These are phyloP conservation scores for Cheilosia urbana DNA, from an alignment of 2,888 invertebrate species.

Conservation along the genomic window DNA sequence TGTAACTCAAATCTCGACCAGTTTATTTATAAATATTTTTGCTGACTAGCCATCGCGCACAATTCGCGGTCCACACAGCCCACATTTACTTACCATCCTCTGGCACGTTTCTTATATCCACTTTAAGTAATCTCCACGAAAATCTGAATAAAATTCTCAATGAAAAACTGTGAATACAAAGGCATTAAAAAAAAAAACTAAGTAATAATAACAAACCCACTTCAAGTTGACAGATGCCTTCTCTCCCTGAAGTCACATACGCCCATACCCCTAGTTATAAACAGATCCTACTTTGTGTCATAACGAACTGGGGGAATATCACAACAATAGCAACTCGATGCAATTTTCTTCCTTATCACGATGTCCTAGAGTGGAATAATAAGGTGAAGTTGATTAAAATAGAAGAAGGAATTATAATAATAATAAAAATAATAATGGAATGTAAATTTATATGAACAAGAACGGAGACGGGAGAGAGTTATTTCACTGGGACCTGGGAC, in stretches of 20 bases:
- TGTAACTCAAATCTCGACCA: too few relatives aligned
- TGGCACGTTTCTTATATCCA: not conserved
- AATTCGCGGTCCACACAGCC: not conserved
- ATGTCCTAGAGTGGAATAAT: conserved; percentile 38
- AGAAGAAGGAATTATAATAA: not conserved
- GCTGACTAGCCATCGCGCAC: not conserved
- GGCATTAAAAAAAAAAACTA: not conserved
- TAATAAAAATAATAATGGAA: conserved; percentile 12
- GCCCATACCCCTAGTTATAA: too few relatives aligned
- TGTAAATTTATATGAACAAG: conserved; percentile 11
- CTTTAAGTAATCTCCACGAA: not conserved
- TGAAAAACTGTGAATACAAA: conserved; percentile 1
- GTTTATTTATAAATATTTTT: too few relatives aligned
- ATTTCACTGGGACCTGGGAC: too few relatives aligned
- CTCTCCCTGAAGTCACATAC: conserved; percentile 19
- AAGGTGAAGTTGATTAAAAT: conserved; percentile 31
- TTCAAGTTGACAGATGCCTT: conserved; percentile 14
- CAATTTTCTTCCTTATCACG: conserved; percentile 27
- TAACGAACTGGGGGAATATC: conserved; percentile 34
- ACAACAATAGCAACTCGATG: conserved; percentile 27
- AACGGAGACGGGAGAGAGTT: not conserved
- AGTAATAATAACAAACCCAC: conserved; percentile 3
- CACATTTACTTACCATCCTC: not conserved
- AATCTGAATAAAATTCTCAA: conserved; percentile 1
- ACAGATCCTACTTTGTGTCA: not conserved